Evolutionary conservation across 2,113 vertebrate genomes (phyloP), one percentile per base, ranked within the genome.

Genomic region (Antechinus flavipes): DNA sequence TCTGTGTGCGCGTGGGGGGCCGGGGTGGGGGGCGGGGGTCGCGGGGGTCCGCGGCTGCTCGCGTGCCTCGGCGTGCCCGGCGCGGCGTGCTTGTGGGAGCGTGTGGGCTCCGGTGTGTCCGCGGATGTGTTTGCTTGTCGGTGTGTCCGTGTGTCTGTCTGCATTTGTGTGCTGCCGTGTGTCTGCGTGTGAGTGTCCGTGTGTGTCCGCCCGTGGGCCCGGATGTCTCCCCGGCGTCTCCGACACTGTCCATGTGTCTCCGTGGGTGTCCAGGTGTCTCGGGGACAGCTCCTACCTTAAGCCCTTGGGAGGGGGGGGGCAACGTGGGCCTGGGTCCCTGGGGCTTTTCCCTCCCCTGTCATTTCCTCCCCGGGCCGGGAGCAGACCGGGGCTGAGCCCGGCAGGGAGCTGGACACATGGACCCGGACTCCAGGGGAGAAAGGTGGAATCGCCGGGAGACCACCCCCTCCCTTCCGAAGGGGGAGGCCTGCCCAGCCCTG

Each of bases 381-480:
- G 95, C 94, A 96, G 96, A 95, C 92, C 27, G 52, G 30, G 56
- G 90, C 93, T 93, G 95, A 96, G 97, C 95, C 93, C 97, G 5
- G 93, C 95, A 22, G 42, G 95, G 96, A 96, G 96, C 96, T 97
- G 97, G 97, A 97, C 97, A 97, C 97, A 97, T 97, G 97, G 97
- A 96, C 91, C 95, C 92, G 92, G 96, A 97, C 97, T 97, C 97
- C 91, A 47, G 97, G 97, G 94, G 96, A 91, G 97, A 97, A 96
- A 97, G 97, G 97, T 98, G 97, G 98, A 97, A 95, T 96, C 91
- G 53, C 55, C 55, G 90, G 58, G 90, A 94, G 92, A 76, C 68
- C 35, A n/a, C 68, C 68, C 61, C 35, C 68, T 76, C 68, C 68
- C 68, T 76, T 76, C 6, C 35, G 16, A 96, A 91, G 92, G 93